phyloP scores from a whole-genome alignment of 1,140 invertebrate genomes.

The Drosophila eugracilis region DNA sequence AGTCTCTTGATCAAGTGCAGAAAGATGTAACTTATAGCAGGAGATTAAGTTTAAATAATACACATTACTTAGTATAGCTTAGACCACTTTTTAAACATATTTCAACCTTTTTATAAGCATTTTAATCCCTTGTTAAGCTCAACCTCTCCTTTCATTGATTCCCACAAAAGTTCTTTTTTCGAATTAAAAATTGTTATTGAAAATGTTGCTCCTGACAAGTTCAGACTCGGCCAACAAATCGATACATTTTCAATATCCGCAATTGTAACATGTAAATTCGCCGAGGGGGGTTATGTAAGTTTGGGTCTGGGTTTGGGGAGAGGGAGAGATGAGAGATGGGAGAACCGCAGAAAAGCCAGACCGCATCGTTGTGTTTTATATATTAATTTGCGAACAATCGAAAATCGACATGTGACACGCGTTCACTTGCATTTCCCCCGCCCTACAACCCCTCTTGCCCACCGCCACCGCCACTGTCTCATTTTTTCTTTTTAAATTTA shows the following conservation, averaged over 20 bases:
- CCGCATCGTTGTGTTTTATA: slow-evolving; percentile 67
- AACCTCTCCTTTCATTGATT: not conserved
- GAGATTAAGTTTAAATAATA: no score
- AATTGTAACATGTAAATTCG: slow-evolving; percentile 41
- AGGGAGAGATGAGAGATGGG: no score
- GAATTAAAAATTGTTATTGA: slow-evolving; percentile 13
- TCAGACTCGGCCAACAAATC: slow-evolving; percentile 26
- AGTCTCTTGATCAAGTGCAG: no score
- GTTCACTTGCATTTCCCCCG: no score
- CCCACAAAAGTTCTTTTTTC: not conserved
- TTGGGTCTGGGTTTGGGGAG: not conserved
- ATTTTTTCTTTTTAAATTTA: slow-evolving; percentile 78
- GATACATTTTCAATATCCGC: slow-evolving; percentile 48
- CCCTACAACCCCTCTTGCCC: not conserved
- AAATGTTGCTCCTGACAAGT: slow-evolving; percentile 18
- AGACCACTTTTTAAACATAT: no score
- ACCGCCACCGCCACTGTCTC: slow-evolving; percentile 12
- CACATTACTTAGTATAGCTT: no score
- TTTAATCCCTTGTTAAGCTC: not conserved
- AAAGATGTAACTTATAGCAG: no score
- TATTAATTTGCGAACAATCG: slow-evolving; percentile 84
- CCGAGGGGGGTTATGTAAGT: slow-evolving; percentile 22
- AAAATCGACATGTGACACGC: slow-evolving; percentile 84
- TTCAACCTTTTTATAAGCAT: no score
- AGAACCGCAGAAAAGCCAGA: slow-evolving; percentile 43